Evolutionary conservation across 2,797 vertebrate genomes (phyloP).

Genomic region (Epinephelus malabaricus): DNA sequence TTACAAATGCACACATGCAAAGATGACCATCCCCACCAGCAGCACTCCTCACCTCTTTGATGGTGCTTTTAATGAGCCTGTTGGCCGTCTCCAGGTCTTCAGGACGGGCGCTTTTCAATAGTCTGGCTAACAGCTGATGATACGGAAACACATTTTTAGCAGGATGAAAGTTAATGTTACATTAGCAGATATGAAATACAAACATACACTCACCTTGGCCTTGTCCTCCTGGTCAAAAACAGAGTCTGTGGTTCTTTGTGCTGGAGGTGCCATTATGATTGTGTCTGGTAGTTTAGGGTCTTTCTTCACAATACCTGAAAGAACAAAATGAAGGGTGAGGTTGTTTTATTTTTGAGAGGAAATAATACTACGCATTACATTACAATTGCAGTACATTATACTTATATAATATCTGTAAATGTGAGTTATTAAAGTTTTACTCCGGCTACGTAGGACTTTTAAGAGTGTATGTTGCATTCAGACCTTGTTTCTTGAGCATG

Average conservation of each 20-base stretch:
- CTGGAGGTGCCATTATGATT: constrained; percentile 89
- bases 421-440: too few species aligned
- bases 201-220: constrained; percentile 83
- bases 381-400: too few species aligned
- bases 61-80: constrained; percentile 90
- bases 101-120: constrained; percentile 88
- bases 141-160: constrained; percentile 31
- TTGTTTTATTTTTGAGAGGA: background rate
- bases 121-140: constrained; percentile 87
- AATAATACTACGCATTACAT: background rate
- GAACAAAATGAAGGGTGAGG: background rate
- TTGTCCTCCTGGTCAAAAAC: constrained; percentile 95
- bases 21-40: background rate
- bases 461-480: background rate
- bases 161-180: background rate
- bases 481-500: constrained; percentile 96
- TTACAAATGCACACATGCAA: background rate
- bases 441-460: background rate
- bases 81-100: constrained; percentile 95
- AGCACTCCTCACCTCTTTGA: constrained; percentile 88
- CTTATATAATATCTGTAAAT: too few species aligned
- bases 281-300: constrained; percentile 89
- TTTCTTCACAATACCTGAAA: constrained; percentile 90
- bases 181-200: background rate
- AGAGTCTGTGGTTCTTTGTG: constrained; percentile 87